Evolutionary conservation across 2,113 vertebrate genomes (phyloP).

Genomic region (Casuarius casuarius): DNA sequence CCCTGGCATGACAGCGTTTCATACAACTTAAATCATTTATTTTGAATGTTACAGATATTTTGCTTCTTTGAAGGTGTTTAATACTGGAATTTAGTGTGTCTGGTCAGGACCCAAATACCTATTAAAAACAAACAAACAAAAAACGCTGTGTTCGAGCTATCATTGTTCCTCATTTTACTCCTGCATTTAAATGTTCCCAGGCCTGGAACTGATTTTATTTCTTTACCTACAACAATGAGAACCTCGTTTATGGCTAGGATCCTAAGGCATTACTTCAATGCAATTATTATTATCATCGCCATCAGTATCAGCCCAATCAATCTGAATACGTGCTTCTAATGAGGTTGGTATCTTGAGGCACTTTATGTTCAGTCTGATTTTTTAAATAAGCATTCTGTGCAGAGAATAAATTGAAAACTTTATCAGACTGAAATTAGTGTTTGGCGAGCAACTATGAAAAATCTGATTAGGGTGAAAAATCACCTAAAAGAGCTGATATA

Average conservation of each 20-base stretch:
- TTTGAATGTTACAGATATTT: neutral
- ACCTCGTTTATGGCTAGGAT: slow-evolving; percentile 2
- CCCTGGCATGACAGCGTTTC: neutral
- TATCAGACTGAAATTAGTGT: slow-evolving; percentile 17
- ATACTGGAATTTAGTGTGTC: neutral
- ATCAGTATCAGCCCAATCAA: slow-evolving; percentile 40
- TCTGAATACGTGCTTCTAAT: slow-evolving; percentile 26
- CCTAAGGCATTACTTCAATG: slow-evolving; percentile 28
- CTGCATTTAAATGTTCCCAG: neutral
- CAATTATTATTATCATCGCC: slow-evolving; percentile 36
- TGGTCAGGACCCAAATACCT: neutral
- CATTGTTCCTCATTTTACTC: neutral
- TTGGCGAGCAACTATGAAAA: slow-evolving; percentile 29
- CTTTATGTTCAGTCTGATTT: neutral
- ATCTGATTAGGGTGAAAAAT: slow-evolving; percentile 2
- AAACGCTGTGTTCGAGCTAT: neutral
- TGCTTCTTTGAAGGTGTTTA: neutral
- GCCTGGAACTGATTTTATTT: neutral
- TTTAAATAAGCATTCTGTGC: neutral
- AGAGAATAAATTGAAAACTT: slow-evolving; percentile 27
- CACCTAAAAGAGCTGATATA: slow-evolving; percentile 3
- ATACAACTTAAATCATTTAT: neutral
- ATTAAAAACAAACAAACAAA: neutral
- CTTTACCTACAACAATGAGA: neutral
- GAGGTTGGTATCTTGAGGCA: neutral